Evolutionary conservation across 2,113 vertebrate genomes (phyloP), one percentile per base, ranked within the genome.

Genomic region (Chlamydotis undulata): DNA sequence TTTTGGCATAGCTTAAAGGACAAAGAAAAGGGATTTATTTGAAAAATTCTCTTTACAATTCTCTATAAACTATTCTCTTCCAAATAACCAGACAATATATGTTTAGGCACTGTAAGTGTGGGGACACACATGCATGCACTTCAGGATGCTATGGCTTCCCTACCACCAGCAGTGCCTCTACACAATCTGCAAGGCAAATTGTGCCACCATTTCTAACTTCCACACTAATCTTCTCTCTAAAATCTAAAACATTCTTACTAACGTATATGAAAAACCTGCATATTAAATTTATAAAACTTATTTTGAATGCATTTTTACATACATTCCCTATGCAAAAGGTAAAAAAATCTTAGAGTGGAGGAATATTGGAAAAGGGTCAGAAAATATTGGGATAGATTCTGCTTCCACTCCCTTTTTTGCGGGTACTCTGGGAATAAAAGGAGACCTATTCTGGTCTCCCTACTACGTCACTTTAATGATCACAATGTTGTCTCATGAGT

Each of bases 1-100:
- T 74, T 95, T 87, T 52, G 64, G 39, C 31, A 63, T 57, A 71
- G 78, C 52, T 87, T 87, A 91, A 90, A 91, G 61, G 77, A 95
- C 71, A 92, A 93, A 77, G 49, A 55, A 76, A 89, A 87, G 57
- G 16, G 59, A 79, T 92, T 67, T 80, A 55, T 91, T 70, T 39
- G 33, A 92, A 68, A 83, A 37, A 19, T 71, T 82, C 47, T 57
- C 33, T 15, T 69, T 74, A 52, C 12, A 77, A 31, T 74, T 90
- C 10, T 19, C 29, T 57, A 31, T 15, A 25, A 71, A 52, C 33
- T 25, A 35, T 47, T 79, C 9, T 86, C 21, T 76, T 18, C 21
- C 43, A 90, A 69, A 81, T n/a, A 91, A 64, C 8, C 37, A 85
- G 60, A 60, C 41, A 74, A 21, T 26, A 43, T 2, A 89, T 15